phyloP scores from a whole-genome alignment of 1,140 invertebrate species.

The Diuraphis noxia region DNA sequence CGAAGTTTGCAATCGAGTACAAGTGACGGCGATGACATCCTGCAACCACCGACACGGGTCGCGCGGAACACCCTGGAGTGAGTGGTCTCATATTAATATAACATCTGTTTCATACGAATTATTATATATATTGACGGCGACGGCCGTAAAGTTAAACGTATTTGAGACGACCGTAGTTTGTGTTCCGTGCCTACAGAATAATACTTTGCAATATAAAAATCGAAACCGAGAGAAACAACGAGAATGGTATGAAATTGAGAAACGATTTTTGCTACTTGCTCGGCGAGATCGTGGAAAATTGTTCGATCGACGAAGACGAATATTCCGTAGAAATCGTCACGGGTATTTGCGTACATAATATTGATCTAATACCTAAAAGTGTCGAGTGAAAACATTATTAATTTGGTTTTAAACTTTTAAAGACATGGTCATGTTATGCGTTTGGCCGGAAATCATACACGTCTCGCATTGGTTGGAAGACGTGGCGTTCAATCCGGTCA shows the following conservation, averaged over 20 bases:
- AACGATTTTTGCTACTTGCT: neutral
- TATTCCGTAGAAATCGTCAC: neutral
- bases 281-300: neutral
- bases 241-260: neutral
- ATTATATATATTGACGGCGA: no score
- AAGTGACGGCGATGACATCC: no score
- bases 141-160: no score
- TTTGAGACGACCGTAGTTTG: neutral
- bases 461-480: neutral
- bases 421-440: constrained; percentile 32
- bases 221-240: neutral
- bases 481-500: neutral
- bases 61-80: neutral
- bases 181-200: neutral
- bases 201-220: neutral
- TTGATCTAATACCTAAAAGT: neutral
- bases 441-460: constrained; percentile 15
- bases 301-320: neutral
- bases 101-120: neutral
- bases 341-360: neutral
- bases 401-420: neutral
- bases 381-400: neutral
- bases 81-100: neutral
- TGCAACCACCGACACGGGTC: neutral
- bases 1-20: neutral